phyloP scores from a whole-genome alignment of 2,113 vertebrate genomes.

The Ursus arctos region DNA sequence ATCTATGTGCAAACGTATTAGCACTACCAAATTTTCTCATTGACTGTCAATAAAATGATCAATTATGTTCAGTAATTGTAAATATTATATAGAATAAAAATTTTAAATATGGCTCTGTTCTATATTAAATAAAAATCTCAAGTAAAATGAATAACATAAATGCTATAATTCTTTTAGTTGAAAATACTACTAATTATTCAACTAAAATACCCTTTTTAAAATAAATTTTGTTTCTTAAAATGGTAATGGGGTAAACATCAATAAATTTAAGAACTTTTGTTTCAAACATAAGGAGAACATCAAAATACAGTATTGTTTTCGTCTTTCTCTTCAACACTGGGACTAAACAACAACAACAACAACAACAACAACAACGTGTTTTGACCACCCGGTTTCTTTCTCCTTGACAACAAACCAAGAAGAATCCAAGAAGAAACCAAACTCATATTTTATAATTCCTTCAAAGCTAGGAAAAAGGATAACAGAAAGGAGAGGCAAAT shows the following conservation, averaged over 20 bases:
- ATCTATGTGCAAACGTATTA: background rate
- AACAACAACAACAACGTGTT: background rate
- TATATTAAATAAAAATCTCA: background rate
- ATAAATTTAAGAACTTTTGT: conserved; percentile 33
- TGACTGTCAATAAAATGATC: background rate
- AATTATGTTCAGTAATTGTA: background rate
- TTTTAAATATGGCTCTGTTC: background rate
- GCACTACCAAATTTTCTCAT: background rate
- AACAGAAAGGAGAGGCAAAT: background rate
- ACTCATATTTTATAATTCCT: background rate
- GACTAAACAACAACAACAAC: background rate
- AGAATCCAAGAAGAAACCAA: background rate
- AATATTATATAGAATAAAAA: background rate
- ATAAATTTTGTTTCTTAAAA: background rate
- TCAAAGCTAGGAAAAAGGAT: background rate
- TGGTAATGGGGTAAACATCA: background rate
- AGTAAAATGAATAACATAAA: background rate
- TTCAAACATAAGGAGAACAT: conserved; percentile 37
- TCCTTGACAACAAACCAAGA: background rate
- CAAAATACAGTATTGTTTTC: conserved; percentile 5
- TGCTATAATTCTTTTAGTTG: background rate
- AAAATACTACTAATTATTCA: background rate
- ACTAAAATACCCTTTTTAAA: background rate
- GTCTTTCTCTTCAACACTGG: background rate
- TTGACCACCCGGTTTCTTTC: background rate